Percentiles rank a stretch among this genome's conserved stretches.
These are phyloP conservation scores for Brachionus sp. DNA, from an alignment of 1,140 invertebrate genomes.

Conservation along the genomic window DNA sequence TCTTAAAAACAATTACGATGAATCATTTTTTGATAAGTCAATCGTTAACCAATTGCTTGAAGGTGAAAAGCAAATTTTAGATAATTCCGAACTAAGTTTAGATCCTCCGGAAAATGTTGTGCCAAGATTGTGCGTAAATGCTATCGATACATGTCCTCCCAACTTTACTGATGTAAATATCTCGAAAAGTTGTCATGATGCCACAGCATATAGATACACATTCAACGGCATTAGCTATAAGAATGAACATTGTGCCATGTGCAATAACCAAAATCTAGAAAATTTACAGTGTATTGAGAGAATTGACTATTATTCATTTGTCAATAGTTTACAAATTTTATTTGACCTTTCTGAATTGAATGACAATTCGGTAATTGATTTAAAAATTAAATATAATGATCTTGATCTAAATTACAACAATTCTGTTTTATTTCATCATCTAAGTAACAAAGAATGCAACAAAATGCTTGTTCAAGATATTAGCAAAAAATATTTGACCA, in stretches of 20 bases:
- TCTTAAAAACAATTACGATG: neutral
- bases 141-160: neutral
- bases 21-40: neutral
- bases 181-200: neutral
- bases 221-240: neutral
- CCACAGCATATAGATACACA: neutral
- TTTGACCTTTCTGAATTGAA: neutral
- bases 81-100: neutral
- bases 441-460: neutral
- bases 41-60: neutral
- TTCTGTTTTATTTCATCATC: neutral
- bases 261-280: neutral
- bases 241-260: neutral
- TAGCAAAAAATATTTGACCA: conserved; percentile 10
- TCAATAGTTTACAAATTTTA: neutral
- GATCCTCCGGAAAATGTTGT: neutral
- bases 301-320: neutral
- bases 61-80: neutral
- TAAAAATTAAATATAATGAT: neutral
- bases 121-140: neutral
- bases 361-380: neutral
- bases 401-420: neutral
- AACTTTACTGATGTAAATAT: neutral
- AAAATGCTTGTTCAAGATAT: neutral
- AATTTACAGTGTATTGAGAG: neutral